phyloP scores from a whole-genome alignment of 2,113 vertebrate genomes.

The Pantherophis guttatus region DNA sequence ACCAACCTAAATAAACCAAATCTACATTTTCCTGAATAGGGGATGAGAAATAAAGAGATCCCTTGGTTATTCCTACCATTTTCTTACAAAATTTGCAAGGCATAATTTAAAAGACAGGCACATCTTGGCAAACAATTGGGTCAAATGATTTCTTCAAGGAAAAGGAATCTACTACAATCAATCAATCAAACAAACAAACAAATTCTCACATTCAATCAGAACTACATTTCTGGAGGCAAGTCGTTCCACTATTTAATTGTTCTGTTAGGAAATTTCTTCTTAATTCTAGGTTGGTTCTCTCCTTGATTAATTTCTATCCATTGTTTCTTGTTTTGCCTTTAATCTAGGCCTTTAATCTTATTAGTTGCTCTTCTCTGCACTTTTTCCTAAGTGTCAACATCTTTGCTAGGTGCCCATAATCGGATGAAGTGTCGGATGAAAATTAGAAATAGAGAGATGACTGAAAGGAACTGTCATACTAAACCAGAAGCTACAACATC shows the following conservation, averaged over 20 bases:
- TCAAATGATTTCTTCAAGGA: slow-evolving; percentile 13
- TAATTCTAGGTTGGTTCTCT: too few species aligned
- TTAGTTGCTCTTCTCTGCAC: too few species aligned
- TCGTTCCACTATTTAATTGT: too few species aligned
- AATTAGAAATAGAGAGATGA: neutral
- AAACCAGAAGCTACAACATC: neutral
- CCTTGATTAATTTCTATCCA: too few species aligned
- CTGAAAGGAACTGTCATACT: neutral
- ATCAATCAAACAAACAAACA: neutral
- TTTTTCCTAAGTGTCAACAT: too few species aligned
- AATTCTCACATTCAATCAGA: neutral
- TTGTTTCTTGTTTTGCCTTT: too few species aligned
- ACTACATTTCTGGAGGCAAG: neutral
- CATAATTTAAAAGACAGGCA: slow-evolving; percentile 2
- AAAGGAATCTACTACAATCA: slow-evolving; percentile 7
- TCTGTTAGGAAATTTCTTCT: too few species aligned
- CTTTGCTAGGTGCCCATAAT: too few species aligned
- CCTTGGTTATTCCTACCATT: neutral
- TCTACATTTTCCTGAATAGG: neutral
- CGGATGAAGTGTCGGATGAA: neutral
- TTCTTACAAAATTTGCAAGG: slow-evolving; percentile 9
- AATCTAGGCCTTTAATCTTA: too few species aligned
- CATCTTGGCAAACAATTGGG: neutral
- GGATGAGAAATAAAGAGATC: neutral
- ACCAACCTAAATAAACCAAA: slow-evolving; percentile 9